Percentiles rank a stretch among this genome's conserved stretches.
These are phyloP conservation scores for Prunella strophiata DNA, from an alignment of 2,797 vertebrate species.

Conservation along the genomic window DNA sequence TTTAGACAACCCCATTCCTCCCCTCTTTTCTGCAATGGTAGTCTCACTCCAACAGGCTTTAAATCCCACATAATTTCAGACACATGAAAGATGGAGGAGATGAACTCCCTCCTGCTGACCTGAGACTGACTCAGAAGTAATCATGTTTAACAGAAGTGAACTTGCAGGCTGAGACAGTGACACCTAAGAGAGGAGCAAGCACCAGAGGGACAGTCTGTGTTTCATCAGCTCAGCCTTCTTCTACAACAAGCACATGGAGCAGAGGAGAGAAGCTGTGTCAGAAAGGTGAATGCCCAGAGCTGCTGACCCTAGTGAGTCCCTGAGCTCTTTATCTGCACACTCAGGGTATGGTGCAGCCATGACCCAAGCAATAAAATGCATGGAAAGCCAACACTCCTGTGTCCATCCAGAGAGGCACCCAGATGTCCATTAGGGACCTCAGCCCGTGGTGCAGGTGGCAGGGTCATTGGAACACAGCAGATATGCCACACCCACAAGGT, in stretches of 20 bases:
- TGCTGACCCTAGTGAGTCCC: background rate
- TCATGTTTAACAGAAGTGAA: background rate
- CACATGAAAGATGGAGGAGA: background rate
- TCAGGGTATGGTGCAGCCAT: background rate
- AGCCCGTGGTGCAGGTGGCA: background rate
- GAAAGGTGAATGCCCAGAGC: background rate
- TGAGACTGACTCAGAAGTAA: background rate
- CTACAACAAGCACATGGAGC: background rate
- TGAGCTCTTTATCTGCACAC: background rate
- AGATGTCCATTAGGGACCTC: background rate
- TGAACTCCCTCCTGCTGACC: background rate
- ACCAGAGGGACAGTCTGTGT: accelerated
- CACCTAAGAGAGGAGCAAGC: accelerated
- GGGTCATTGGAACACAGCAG: accelerated
- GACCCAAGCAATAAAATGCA: background rate
- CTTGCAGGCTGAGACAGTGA: background rate
- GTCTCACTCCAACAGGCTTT: background rate
- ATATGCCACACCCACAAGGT: background rate
- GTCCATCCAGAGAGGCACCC: background rate
- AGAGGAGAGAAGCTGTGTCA: background rate
- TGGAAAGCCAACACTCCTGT: background rate
- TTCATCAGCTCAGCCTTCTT: background rate
- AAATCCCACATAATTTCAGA: background rate
- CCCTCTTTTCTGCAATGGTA: background rate
- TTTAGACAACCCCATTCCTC: background rate